Conservation (phyloP, 1,140 invertebrate genomes). For the Drosophila azteca region DNA sequence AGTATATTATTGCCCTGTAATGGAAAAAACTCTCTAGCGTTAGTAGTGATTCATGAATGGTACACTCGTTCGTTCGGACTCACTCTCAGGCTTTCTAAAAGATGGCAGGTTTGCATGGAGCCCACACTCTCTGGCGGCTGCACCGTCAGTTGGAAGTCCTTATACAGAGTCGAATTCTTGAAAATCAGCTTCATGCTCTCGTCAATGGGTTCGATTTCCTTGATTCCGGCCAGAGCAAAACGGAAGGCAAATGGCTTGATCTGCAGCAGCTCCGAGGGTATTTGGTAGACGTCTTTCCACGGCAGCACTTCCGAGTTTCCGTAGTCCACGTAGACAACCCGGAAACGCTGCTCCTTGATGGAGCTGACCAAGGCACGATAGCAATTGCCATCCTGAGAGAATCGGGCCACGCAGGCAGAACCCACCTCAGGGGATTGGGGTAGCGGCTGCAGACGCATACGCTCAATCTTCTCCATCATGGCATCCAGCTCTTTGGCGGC, state of each 20-base stretch:
- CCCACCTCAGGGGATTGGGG: slow-evolving; percentile 86
- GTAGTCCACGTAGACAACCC: slow-evolving; percentile 91
- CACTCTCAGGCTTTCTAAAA: slow-evolving; percentile 76
- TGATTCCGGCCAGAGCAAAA: slow-evolving; percentile 88
- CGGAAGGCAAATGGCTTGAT: slow-evolving; percentile 89
- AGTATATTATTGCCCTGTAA: slow-evolving; percentile 83
- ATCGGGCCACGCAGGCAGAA: slow-evolving; percentile 89
- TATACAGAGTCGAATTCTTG: slow-evolving; percentile 86
- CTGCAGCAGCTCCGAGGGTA: slow-evolving; percentile 88
- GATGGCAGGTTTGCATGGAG: slow-evolving; percentile 88
- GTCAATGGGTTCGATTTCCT: slow-evolving; percentile 87
- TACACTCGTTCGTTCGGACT: slow-evolving; percentile 67
- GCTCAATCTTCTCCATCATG: slow-evolving; percentile 89
- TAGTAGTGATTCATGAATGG: background rate
- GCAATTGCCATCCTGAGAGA: slow-evolving; percentile 86
- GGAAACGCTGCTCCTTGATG: slow-evolving; percentile 86
- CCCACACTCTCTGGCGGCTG: slow-evolving; percentile 87
- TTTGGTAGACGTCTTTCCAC: slow-evolving; percentile 88
- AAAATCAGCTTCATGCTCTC: slow-evolving; percentile 88
- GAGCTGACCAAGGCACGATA: slow-evolving; percentile 90
- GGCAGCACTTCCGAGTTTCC: slow-evolving; percentile 89
- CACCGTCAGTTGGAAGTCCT: slow-evolving; percentile 87
- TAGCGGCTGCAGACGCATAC: slow-evolving; percentile 85
- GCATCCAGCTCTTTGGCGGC: slow-evolving; percentile 85
- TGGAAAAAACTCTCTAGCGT: background rate